Conservation (phyloP, 2,888 invertebrate genomes). For the Carterocephalus palaemon region DNA sequence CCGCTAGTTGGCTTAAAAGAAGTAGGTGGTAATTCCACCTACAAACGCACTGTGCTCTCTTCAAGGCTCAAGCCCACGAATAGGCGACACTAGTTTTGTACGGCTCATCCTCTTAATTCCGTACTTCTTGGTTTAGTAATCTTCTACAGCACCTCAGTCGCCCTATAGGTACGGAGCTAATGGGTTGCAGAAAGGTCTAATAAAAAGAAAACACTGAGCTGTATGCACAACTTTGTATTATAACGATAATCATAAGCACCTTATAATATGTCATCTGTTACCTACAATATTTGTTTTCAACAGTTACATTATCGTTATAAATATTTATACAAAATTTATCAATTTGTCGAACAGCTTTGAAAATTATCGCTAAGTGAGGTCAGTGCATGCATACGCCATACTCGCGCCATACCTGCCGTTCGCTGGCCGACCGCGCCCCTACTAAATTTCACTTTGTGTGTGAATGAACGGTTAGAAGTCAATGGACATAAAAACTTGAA, state of each 20-base stretch:
- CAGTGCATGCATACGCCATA: slow-evolving; percentile 41
- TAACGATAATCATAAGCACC: slow-evolving; percentile 79
- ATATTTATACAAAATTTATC: slow-evolving; percentile 76
- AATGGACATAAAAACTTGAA: too few relatives aligned
- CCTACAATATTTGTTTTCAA: slow-evolving; percentile 73
- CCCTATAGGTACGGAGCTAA: too few relatives aligned
- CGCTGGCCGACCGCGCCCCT: slow-evolving; percentile 23
- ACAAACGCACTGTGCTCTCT: too few relatives aligned
- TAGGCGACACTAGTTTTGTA: too few relatives aligned
- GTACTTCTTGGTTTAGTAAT: too few relatives aligned
- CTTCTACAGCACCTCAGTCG: too few relatives aligned
- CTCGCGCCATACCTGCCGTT: slow-evolving; percentile 30
- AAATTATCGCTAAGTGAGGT: slow-evolving; percentile 56
- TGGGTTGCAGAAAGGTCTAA: too few relatives aligned
- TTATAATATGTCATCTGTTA: slow-evolving; percentile 77
- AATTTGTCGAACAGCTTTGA: slow-evolving; percentile 65
- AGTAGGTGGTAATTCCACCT: too few relatives aligned
- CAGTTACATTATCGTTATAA: slow-evolving; percentile 75
- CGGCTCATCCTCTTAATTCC: too few relatives aligned
- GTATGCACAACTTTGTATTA: slow-evolving; percentile 79
- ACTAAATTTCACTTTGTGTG: slow-evolving; percentile 28
- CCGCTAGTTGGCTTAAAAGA: too few relatives aligned
- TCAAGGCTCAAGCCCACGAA: too few relatives aligned
- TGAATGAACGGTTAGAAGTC: too few relatives aligned
- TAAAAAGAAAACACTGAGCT: slow-evolving; percentile 36